Conservation (phyloP, 2,888 invertebrate species). For the Marronus borbonicus region DNA sequence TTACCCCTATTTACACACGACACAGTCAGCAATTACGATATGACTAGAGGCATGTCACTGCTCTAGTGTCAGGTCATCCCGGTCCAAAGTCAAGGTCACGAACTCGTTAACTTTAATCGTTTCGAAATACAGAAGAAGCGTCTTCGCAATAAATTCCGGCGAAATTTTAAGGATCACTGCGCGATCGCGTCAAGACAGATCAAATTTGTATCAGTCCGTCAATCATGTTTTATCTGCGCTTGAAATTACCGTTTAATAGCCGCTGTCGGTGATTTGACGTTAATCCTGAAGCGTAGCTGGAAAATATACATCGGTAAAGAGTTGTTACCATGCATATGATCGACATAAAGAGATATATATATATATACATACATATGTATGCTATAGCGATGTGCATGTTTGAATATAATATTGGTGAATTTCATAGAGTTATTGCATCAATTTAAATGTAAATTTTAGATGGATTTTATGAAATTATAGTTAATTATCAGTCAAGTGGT, state of each 20-base stretch:
- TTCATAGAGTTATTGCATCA: too few species aligned
- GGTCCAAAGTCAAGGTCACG: conserved; percentile 13
- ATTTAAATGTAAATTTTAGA: too few species aligned
- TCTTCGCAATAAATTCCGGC: neutral
- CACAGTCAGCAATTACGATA: neutral
- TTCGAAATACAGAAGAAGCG: neutral
- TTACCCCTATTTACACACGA: neutral
- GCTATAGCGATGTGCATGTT: too few species aligned
- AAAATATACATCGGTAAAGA: neutral
- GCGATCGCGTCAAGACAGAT: neutral
- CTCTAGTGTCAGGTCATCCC: neutral
- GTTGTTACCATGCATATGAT: too few species aligned
- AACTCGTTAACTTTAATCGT: neutral
- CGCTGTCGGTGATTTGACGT: neutral
- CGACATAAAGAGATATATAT: too few species aligned
- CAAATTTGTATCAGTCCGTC: neutral
- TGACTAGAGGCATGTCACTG: neutral
- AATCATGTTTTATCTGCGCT: neutral
- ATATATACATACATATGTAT: too few species aligned
- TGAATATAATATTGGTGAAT: too few species aligned
- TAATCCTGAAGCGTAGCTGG: neutral
- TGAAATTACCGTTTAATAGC: neutral
- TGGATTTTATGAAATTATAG: too few species aligned
- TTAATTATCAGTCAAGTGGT: too few species aligned
- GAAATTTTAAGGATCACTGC: conserved; percentile 3